Evolutionary conservation across 2,888 invertebrate species (phyloP).

Genomic region (Girardia tigrina): DNA sequence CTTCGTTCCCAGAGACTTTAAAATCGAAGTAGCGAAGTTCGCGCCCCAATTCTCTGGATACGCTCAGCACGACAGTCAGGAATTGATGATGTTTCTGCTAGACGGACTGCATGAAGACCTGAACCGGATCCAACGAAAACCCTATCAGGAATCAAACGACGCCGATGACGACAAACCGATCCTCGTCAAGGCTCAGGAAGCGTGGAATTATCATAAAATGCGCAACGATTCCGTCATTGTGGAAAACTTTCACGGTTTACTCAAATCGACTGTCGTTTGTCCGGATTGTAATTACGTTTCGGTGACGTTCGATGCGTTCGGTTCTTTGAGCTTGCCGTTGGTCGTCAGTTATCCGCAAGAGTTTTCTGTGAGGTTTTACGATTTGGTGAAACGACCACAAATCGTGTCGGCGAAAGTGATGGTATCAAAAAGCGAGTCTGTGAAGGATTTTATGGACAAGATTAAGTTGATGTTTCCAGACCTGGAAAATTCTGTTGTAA

Average conservation of each 20-base stretch:
- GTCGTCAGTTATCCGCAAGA: not conserved
- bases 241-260: conserved; percentile 55
- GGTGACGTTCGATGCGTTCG: conserved; percentile 57
- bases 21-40: conserved; percentile 35
- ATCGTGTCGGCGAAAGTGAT: not conserved
- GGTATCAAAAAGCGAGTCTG: not conserved
- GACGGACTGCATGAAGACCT: conserved; percentile 39
- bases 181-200: conserved; percentile 41
- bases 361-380: not conserved
- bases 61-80: conserved; percentile 38
- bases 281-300: conserved; percentile 53
- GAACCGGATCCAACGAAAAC: conserved; percentile 50
- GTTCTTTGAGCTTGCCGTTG: conserved; percentile 55
- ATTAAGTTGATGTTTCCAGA: not conserved
- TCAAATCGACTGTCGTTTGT: conserved; percentile 56
- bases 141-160: conserved; percentile 51
- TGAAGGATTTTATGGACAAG: not conserved
- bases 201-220: conserved; percentile 54
- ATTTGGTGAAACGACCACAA: not conserved
- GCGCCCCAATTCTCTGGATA: conserved; percentile 38
- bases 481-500: not conserved
- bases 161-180: conserved; percentile 47
- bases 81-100: conserved; percentile 37
- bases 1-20: conserved; percentile 8
- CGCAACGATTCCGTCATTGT: conserved; percentile 56